These are phyloP conservation scores for Electrophaes corylata DNA, from an alignment of 2,888 invertebrate genomes.

Conservation along the genomic window DNA sequence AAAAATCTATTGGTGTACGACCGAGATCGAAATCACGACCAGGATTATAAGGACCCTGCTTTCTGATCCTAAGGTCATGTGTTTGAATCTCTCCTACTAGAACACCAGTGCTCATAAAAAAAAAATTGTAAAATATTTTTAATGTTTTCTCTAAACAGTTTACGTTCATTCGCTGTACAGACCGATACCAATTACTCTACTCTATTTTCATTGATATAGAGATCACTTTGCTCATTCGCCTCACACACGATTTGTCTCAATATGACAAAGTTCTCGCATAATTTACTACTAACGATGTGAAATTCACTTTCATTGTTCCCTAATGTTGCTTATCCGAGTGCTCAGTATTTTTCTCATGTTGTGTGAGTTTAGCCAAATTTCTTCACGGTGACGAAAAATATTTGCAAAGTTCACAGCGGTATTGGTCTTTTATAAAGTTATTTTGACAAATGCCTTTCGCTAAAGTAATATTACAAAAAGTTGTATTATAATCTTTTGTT, in stretches of 20 bases:
- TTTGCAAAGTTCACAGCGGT: conserved; percentile 25
- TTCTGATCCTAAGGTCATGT: too few relatives aligned
- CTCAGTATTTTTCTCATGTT: conserved; percentile 35
- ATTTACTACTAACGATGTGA: conserved; percentile 9
- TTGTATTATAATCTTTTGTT: too few relatives aligned
- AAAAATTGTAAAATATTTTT: too few relatives aligned
- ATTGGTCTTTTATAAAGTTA: neutral
- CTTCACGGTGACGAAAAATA: conserved; percentile 27
- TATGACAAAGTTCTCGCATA: conserved; percentile 4
- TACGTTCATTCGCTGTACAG: too few relatives aligned
- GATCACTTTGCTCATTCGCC: neutral
- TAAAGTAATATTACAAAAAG: too few relatives aligned
- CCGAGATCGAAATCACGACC: too few relatives aligned
- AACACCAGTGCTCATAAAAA: too few relatives aligned
- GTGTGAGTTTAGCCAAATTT: conserved; percentile 35
- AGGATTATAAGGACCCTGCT: too few relatives aligned
- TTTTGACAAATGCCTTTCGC: neutral
- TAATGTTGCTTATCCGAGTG: conserved; percentile 27
- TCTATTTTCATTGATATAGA: neutral
- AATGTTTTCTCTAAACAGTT: neutral
- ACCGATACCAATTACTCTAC: neutral
- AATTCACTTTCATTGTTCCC: conserved; percentile 11
- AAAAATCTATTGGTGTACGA: too few relatives aligned
- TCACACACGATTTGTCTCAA: conserved; percentile 1
- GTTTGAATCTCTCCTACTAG: too few relatives aligned